Conservation (phyloP, 2,888 invertebrate genomes). For the Graphium colonna region DNA sequence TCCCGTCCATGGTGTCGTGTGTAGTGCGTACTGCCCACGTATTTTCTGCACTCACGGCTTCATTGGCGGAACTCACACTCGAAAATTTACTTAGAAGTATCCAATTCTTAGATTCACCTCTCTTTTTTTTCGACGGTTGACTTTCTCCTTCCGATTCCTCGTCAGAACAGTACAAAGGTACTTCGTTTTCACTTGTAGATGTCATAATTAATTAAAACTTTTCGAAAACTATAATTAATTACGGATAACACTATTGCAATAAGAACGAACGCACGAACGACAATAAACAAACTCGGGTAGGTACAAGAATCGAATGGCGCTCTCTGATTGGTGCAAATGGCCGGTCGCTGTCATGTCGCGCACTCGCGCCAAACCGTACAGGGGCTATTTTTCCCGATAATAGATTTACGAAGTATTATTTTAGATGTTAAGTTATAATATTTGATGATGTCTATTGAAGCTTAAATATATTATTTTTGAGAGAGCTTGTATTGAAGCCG, state of each 20-base stretch:
- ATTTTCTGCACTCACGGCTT: too few species aligned
- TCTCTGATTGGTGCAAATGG: neutral
- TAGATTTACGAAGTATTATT: too few species aligned
- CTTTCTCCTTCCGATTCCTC: neutral
- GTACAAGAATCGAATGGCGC: neutral
- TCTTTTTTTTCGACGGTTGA: conserved; percentile 22
- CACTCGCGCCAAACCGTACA: too few species aligned
- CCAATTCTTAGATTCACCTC: conserved; percentile 26
- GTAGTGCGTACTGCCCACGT: too few species aligned
- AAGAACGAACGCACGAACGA: neutral
- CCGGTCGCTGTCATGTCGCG: too few species aligned
- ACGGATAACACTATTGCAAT: neutral
- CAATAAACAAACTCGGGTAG: neutral
- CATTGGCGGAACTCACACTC: too few species aligned
- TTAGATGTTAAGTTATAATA: too few species aligned
- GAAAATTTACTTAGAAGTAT: conserved; percentile 28
- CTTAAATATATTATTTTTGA: too few species aligned
- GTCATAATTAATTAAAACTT: neutral
- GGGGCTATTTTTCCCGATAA: too few species aligned
- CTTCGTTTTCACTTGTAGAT: neutral
- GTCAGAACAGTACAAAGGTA: neutral
- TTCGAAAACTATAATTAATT: neutral
- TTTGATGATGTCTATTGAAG: too few species aligned
- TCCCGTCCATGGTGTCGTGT: too few species aligned
- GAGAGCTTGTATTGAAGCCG: too few species aligned